These are phyloP conservation scores for Epinephelus malabaricus DNA, from an alignment of 2,797 vertebrate species.

Conservation along the genomic window DNA sequence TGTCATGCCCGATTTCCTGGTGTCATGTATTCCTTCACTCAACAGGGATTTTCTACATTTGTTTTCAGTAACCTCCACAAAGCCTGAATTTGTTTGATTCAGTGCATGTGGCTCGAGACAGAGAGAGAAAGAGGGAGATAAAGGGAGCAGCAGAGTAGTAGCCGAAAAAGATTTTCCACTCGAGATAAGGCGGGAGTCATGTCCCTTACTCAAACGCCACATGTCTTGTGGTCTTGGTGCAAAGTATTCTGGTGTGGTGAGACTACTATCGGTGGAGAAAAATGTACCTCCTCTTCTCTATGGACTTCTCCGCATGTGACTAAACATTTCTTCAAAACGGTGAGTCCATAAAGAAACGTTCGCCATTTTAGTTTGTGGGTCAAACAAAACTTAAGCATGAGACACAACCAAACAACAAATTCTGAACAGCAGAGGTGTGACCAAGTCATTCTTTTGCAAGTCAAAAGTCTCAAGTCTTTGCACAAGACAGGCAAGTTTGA, in stretches of 20 bases:
- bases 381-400: background rate
- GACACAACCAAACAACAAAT: background rate
- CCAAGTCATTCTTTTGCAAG: too few species aligned
- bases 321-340: background rate
- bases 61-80: constrained; percentile 44
- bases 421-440: background rate
- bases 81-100: constrained; percentile 45
- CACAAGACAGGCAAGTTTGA: too few species aligned
- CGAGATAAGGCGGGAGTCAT: constrained; percentile 45
- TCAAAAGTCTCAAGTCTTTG: too few species aligned
- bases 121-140: constrained; percentile 23
- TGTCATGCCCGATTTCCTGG: constrained; percentile 12
- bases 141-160: constrained; percentile 22
- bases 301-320: background rate
- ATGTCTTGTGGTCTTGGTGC: constrained; percentile 30
- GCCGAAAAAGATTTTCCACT: constrained; percentile 56
- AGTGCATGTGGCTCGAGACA: constrained; percentile 39
- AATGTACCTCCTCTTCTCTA: background rate
- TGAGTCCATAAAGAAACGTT: background rate
- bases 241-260: constrained; percentile 13
- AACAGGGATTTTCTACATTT: constrained; percentile 44
- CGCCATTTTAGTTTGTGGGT: background rate
- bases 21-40: constrained; percentile 16
- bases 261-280: background rate
- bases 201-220: constrained; percentile 31